These are phyloP conservation scores for Amaurobius ferox DNA, from an alignment of 2,888 invertebrate species.

Conservation along the genomic window DNA sequence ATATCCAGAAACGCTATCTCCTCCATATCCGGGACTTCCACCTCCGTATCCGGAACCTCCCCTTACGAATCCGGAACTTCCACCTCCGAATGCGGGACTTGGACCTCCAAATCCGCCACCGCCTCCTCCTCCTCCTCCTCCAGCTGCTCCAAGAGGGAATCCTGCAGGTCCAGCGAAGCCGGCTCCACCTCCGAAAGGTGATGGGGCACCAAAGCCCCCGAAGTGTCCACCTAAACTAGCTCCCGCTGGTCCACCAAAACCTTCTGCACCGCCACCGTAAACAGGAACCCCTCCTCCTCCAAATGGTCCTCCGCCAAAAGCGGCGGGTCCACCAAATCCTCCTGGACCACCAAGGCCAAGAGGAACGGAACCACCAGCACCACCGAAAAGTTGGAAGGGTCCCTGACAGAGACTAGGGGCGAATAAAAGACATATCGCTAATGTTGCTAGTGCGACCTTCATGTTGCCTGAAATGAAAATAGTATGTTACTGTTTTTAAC, in stretches of 20 bases:
- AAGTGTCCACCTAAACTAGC: no score
- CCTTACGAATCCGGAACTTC: no score
- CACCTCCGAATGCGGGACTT: no score
- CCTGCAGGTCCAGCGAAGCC: no score
- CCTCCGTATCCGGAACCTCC: no score
- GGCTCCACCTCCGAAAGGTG: no score
- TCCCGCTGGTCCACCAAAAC: no score
- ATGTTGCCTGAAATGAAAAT: not conserved
- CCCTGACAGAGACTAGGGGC: not conserved
- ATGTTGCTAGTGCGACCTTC: not conserved
- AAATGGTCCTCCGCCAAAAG: not conserved
- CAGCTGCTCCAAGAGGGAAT: no score
- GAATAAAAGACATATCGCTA: not conserved
- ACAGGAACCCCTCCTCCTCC: not conserved
- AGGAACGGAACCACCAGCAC: not conserved
- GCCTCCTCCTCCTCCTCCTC: no score
- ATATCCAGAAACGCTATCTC: not conserved
- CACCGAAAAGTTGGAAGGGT: not conserved
- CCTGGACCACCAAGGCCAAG: not conserved
- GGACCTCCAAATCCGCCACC: no score
- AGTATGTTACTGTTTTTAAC: no score
- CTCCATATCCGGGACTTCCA: not conserved
- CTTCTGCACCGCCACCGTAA: not conserved
- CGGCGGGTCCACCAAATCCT: not conserved
- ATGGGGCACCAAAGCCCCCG: no score